Evolutionary conservation across 2,888 invertebrate species (phyloP), one percentile per base, ranked within the genome.

Genomic region (Eledona agricola): DNA sequence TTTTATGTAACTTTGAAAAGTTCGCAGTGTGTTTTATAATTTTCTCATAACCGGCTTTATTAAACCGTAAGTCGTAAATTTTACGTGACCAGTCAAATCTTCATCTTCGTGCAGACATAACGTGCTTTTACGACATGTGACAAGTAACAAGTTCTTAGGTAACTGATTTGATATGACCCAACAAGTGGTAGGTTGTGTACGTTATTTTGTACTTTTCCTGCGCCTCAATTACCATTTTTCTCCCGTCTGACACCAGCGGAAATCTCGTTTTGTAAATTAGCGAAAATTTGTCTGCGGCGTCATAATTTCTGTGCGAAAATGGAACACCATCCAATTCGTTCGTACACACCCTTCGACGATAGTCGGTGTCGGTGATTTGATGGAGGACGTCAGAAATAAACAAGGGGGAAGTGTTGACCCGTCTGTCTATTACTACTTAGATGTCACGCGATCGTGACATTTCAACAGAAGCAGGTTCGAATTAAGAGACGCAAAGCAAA

Each of bases 31-130:
- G 42, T 17, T 20, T 22, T 43, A 32, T 43, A 43, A 43, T 31
- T 43, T 31, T 29, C 10, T 43, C 31, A 43, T 32, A 32, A 32
- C 43, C 23, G n/a, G 23, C 43, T 45, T 45, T 45, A 45, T 45
- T 45, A 34, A 45, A 45, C 45, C 25, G 20, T 45, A 34, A 45
- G 34, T 34, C 25, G 20, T 45, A 45, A 45, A 45, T 45, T 34
- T 45, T 45, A 45, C 45, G 45, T 45, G 32, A 32, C 34, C 22
- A 42, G 29, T 42, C 29, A 42, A 42, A 42, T 42, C 29, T 28
- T 16, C 42, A 12, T n/a, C 5, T n/a, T n/a, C 42, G 19, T 12
- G 31, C 29, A 28, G 28, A 42, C 17, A 25, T n/a, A 17, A 19
- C 10, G 29, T 29, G 29, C 6, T 42, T 42, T 42, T 42, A 42